Evolutionary conservation across 2,797 vertebrate species (phyloP), one percentile per base, ranked within the genome.

Genomic region (Gadopsis bispinosus): DNA sequence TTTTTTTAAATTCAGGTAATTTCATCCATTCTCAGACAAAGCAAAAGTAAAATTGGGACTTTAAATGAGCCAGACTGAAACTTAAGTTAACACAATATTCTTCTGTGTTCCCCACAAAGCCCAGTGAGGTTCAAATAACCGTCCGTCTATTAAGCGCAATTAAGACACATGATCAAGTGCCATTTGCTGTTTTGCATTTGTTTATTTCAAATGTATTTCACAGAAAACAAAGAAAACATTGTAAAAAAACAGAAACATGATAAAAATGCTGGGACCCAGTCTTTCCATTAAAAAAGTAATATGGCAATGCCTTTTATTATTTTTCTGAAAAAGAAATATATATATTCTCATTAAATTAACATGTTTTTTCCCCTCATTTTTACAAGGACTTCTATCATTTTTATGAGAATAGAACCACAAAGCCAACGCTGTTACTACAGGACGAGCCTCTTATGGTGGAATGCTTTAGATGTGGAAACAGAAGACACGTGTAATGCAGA

Each of bases 141-240:
- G 1, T 48, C 16, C 41, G 7, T 60, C 14, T n/a, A 37, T 9
- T 9, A 51, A 56, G 5, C 5, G 14, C 19, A 60, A 48, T 22
- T n/a, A 68, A 37, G 39, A 83, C 17, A 10, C 39, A 53, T 60
- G 39, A 71, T 37, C 4, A 22, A 29, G 26, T 39, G 31, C 20
- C 0, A 0, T 55, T 29, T 29, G 13, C 7, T 11, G 7, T 58
- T 81, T 77, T 70, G 22, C 37, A 55, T 76, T 75, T 59, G 47
- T 83, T 85, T 81, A 88, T 86, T 88, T 80, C 9, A 71, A 80
- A 71, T 70, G 62, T 54, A 80, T 63, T 75, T 75, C 6, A 83
- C 13, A 65, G 17, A 58, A 19, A 80, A 59, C 4, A 64, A 56
- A 45, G 11, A 19, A 69, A 33, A 71, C 37, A 39, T 3, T 60